Base-by-base conservation (phyloP, 2,113 vertebrate genomes). In the Trematomus loennbergii region DNA sequence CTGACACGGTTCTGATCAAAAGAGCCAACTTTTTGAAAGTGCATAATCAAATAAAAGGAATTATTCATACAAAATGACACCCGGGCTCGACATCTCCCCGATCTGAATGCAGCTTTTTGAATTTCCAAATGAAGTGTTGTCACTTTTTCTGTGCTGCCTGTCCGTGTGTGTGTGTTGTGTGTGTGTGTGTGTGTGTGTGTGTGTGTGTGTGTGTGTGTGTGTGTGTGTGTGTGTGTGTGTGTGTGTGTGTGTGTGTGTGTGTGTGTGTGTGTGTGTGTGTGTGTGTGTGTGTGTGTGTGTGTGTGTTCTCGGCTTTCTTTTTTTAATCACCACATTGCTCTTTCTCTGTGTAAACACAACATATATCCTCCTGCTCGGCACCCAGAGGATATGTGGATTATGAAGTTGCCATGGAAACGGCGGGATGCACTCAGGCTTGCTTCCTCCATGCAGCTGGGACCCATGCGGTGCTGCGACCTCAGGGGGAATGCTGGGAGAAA, bases 1-100 rank as follows among this genome's bases (percentile, higher is more conserved):
- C 66, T 88, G 89, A 89, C 88, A 88, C 36, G 11, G 50, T 25
- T 74, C 25, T 89, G 92, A 93, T 93, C 92, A 92, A 91, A 93
- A 87, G 85, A 70, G 49, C 52, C 55, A 78, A 84, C 79, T 90
- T 90, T 29, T 83, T 91, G 84, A 89, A 91, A 86, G 88, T 58
- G 87, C 85, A 81, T 87, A 82, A 90, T 88, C 87, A 91, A 92
- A 89, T 93, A 92, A 89, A 93, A 89, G 68, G 92, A 93, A 93
- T 93, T 91, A 93, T 93, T 93, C 85, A 93, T 92, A 83, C 81
- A 81, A 82, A 86, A 84, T 89, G 89, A 88, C 89, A 90, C 78
- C 57, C 72, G 18, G 48, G 81, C 72, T 70, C 45, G 25, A 79
- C 82, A 59, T 81, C 72, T 88, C 66, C 68, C 36, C 15, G 74